Evolutionary conservation across 2,113 vertebrate genomes (phyloP).

Genomic region (Tautogolabrus adspersus): DNA sequence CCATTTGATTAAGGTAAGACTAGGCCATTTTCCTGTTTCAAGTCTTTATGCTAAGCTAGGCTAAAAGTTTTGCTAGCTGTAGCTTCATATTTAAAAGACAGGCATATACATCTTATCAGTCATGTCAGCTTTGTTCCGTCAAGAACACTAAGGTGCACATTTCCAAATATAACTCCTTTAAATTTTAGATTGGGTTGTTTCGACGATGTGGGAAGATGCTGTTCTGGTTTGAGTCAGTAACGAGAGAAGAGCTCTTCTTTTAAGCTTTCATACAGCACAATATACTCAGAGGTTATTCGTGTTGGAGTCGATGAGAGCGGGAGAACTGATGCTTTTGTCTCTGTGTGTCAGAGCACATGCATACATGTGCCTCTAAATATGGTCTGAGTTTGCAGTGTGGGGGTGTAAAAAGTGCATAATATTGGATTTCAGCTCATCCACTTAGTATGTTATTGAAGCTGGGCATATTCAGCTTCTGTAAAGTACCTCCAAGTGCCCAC

Average conservation of each 20-base stretch:
- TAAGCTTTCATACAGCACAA: constrained; percentile 18
- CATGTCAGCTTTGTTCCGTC: background rate
- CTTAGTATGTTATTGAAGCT: constrained; percentile 25
- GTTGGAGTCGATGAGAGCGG: constrained; percentile 42
- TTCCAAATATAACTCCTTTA: background rate
- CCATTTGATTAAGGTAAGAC: background rate
- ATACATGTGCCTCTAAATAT: constrained; percentile 29
- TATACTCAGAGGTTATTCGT: constrained; percentile 38
- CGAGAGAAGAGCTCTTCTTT: constrained; percentile 27
- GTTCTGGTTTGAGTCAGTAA: constrained; percentile 11
- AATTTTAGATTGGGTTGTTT: background rate
- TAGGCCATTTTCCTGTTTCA: background rate
- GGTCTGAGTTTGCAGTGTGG: constrained; percentile 33
- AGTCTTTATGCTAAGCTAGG: background rate
- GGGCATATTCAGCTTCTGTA: constrained; percentile 2
- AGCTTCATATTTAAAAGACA: background rate
- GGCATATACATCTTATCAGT: background rate
- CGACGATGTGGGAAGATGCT: constrained; percentile 12
- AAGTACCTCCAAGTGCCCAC: background rate
- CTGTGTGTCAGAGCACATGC: constrained; percentile 35
- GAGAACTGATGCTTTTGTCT: constrained; percentile 49
- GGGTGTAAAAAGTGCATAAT: constrained; percentile 44
- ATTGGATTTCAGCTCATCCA: constrained; percentile 41
- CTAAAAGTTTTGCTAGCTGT: background rate
- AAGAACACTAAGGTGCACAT: background rate